phyloP scores from a whole-genome alignment of 2,797 vertebrate species.

The Liparis tanakae region DNA sequence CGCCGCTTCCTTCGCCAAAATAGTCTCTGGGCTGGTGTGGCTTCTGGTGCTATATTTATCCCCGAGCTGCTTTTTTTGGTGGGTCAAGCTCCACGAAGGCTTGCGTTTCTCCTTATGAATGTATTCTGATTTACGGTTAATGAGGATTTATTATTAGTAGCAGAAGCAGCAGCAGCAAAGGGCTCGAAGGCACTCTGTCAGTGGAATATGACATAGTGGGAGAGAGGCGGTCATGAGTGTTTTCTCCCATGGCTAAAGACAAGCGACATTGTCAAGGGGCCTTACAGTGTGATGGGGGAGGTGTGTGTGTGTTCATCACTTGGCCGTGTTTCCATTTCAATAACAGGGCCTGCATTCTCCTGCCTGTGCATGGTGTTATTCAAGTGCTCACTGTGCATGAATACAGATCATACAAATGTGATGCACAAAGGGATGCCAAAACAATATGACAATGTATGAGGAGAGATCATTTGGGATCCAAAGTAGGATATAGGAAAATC shows the following conservation, averaged over 20 bases:
- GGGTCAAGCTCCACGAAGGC: constrained; percentile 49
- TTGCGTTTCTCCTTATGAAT: constrained; percentile 70
- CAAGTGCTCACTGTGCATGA: not conserved
- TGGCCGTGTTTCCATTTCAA: not conserved
- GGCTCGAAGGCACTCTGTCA: not conserved
- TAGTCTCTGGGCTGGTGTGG: constrained; percentile 74
- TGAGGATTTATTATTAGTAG: constrained; percentile 54
- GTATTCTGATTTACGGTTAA: constrained; percentile 63
- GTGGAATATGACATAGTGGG: constrained; percentile 15
- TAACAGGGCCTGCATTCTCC: not conserved
- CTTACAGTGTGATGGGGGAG: not conserved
- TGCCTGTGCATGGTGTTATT: not conserved
- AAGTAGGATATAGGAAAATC: not conserved
- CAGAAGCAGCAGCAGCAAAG: constrained; percentile 20
- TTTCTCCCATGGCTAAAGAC: not conserved
- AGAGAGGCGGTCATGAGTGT: constrained; percentile 12
- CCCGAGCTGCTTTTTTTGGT: constrained; percentile 70
- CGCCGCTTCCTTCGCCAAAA: constrained; percentile 78
- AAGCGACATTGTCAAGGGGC: not conserved
- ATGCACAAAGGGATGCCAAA: not conserved
- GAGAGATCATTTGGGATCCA: not conserved
- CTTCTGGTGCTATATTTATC: constrained; percentile 77
- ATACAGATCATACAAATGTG: no score
- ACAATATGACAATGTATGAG: not conserved
- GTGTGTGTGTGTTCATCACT: not conserved